phyloP scores from a whole-genome alignment of 1,140 invertebrate genomes.

The Dufourea novaeangliae region DNA sequence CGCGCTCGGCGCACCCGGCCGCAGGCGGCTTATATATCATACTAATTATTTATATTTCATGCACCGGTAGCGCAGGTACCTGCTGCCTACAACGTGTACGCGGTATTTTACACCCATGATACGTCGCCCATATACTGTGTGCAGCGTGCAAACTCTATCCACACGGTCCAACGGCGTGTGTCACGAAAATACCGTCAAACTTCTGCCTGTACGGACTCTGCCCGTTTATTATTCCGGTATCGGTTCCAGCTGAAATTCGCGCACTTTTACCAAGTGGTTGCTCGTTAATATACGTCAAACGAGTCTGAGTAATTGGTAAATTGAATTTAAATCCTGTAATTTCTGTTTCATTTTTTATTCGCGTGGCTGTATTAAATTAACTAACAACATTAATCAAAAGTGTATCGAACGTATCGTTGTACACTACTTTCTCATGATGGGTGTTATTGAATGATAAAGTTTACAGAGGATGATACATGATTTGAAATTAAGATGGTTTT shows the following conservation, averaged over 20 bases:
- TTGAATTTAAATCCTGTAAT: not conserved
- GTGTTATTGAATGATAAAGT: no score
- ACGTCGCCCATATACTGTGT: constrained; percentile 40
- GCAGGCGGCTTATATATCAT: constrained; percentile 72
- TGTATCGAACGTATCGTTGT: no score
- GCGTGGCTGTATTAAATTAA: not conserved
- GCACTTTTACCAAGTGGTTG: not conserved
- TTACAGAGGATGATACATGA: no score
- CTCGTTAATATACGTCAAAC: constrained; percentile 19
- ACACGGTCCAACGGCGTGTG: constrained; percentile 3
- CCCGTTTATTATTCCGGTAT: not conserved
- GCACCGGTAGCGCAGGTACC: constrained; percentile 50
- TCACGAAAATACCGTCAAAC: constrained; percentile 45
- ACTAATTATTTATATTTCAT: constrained; percentile 79
- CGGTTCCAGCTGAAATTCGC: constrained; percentile 5
- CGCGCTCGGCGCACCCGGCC: constrained; percentile 58
- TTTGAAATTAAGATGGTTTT: no score
- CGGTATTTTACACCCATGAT: constrained; percentile 70
- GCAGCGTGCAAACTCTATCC: constrained; percentile 35
- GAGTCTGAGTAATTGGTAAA: not conserved
- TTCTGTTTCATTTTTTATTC: not conserved
- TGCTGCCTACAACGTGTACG: constrained; percentile 57
- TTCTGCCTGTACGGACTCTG: constrained; percentile 9
- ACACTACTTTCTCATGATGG: no score
- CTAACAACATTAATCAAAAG: no score